Evolutionary conservation across 1,140 invertebrate genomes (phyloP).

Genomic region (Leptopilina clavipes): DNA sequence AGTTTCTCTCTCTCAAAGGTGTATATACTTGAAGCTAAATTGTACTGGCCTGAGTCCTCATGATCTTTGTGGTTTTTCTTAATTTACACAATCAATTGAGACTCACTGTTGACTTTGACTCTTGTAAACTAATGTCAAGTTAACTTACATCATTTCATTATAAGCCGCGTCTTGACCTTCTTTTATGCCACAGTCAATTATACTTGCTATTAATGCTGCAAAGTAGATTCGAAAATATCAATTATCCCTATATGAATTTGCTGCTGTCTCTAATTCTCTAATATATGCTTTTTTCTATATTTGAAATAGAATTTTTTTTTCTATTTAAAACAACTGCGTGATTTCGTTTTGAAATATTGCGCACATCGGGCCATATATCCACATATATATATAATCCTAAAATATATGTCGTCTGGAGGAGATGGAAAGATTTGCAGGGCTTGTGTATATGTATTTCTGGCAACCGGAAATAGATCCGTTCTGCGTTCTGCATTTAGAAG

Average conservation of each 20-base stretch:
- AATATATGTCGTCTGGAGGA: constrained; percentile 15
- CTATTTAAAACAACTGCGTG: no score
- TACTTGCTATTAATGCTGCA: no score
- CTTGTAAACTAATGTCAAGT: constrained; percentile 23
- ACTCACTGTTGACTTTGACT: constrained; percentile 49
- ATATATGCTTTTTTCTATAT: no score
- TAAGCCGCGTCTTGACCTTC: constrained; percentile 30
- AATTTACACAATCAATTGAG: constrained; percentile 62
- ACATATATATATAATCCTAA: no score
- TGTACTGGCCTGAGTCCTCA: constrained; percentile 37
- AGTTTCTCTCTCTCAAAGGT: constrained; percentile 42
- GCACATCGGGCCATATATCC: no score
- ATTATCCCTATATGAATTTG: no score
- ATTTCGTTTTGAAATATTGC: no score
- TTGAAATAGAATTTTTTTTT: no score
- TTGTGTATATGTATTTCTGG: background rate
- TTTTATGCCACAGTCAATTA: constrained; percentile 6
- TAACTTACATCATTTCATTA: constrained; percentile 19
- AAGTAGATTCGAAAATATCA: no score
- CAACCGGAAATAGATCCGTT: constrained; percentile 34
- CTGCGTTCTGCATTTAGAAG: constrained; percentile 36
- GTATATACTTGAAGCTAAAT: constrained; percentile 29
- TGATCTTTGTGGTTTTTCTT: constrained; percentile 51
- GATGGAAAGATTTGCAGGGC: constrained; percentile 23
- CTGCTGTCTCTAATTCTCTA: no score